Conservation (phyloP, 2,888 invertebrate genomes). For the Drosophila longiperda region DNA sequence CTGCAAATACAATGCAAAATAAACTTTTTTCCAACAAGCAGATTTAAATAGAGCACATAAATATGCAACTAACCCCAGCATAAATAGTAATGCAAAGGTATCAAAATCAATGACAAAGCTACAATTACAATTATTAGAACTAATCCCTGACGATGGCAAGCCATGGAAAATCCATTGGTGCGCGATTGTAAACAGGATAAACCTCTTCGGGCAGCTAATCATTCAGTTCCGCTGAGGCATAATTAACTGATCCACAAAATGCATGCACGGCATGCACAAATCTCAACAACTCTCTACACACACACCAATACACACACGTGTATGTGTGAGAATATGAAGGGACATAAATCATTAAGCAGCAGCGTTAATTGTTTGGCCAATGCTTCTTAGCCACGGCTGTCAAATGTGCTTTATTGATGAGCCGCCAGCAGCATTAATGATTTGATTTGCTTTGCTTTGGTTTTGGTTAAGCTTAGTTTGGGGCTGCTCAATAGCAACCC, state of each 20-base stretch:
- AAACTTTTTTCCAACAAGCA: not conserved
- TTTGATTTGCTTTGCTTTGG: slow-evolving; percentile 63
- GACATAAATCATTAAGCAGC: slow-evolving; percentile 74
- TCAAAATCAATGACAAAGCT: slow-evolving; percentile 26
- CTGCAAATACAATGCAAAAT: no score
- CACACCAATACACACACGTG: not conserved
- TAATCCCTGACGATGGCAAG: slow-evolving; percentile 20
- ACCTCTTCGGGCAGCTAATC: slow-evolving; percentile 62
- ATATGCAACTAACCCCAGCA: not conserved
- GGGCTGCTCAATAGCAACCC: not conserved
- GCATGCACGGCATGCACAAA: slow-evolving; percentile 4
- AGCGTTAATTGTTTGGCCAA: slow-evolving; percentile 76
- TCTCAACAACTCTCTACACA: not conserved
- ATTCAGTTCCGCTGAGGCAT: slow-evolving; percentile 57
- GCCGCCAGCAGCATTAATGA: slow-evolving; percentile 72
- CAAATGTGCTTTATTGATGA: slow-evolving; percentile 75
- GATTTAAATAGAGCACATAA: not conserved
- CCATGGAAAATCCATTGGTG: slow-evolving; percentile 4
- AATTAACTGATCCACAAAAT: slow-evolving; percentile 53
- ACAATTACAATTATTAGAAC: slow-evolving; percentile 27
- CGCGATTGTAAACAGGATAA: slow-evolving; percentile 32
- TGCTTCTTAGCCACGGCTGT: slow-evolving; percentile 57
- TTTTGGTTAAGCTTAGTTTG: slow-evolving; percentile 20
- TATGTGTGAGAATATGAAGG: not conserved
- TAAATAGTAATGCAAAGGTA: not conserved